Conservation (phyloP, 2,888 invertebrate species). For the Ommatoiulus sabulosus region DNA sequence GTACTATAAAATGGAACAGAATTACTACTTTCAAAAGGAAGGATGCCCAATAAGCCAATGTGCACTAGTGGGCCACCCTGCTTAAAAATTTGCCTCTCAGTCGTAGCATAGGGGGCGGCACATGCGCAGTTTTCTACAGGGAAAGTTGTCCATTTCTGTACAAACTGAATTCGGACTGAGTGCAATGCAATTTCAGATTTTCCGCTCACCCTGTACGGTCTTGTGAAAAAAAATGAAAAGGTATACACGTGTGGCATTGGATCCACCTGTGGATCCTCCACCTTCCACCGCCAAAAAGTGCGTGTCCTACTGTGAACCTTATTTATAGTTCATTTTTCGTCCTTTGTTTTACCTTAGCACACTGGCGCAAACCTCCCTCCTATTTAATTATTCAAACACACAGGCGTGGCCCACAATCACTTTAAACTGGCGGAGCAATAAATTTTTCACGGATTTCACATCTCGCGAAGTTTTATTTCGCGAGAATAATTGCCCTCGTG, state of each 20-base stretch:
- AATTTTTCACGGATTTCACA: slow-evolving; percentile 43
- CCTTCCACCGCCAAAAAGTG: slow-evolving; percentile 15
- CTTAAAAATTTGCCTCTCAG: too few relatives aligned
- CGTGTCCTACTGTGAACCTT: slow-evolving; percentile 36
- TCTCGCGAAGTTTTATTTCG: slow-evolving; percentile 21
- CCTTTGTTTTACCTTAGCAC: slow-evolving; percentile 30
- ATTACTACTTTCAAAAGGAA: too few relatives aligned
- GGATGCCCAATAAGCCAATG: too few relatives aligned
- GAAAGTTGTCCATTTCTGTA: too few relatives aligned
- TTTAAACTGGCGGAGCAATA: slow-evolving; percentile 31
- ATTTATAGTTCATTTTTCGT: slow-evolving; percentile 43
- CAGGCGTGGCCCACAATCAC: slow-evolving; percentile 40
- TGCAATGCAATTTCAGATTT: background rate
- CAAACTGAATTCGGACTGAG: too few relatives aligned
- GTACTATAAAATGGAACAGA: too few relatives aligned
- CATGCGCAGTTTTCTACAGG: too few relatives aligned
- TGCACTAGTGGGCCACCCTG: too few relatives aligned
- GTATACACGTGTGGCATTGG: slow-evolving; percentile 31
- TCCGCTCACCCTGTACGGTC: background rate
- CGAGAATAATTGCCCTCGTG: background rate
- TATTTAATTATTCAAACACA: slow-evolving; percentile 40
- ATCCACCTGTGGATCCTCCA: slow-evolving; percentile 43
- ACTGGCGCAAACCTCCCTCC: slow-evolving; percentile 24
- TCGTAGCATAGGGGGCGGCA: too few relatives aligned
- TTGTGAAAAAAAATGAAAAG: background rate